These are phyloP conservation scores for Drosophila kanekoi DNA, from an alignment of 2,888 invertebrate species.

Conservation along the genomic window DNA sequence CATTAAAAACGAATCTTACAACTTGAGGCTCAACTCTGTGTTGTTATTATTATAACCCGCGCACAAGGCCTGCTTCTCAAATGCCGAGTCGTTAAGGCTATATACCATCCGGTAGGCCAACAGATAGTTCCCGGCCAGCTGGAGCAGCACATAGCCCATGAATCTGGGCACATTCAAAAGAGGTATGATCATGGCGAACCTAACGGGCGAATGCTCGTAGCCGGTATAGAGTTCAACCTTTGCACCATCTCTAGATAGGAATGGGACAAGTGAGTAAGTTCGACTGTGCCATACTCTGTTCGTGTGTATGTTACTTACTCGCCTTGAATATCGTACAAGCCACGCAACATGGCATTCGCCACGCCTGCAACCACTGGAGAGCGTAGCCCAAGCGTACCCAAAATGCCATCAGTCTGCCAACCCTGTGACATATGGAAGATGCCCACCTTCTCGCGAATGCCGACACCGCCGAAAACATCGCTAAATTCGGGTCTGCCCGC, in stretches of 20 bases:
- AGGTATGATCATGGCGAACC: slow-evolving; percentile 47
- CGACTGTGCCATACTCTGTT: too few relatives aligned
- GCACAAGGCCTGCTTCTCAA: slow-evolving; percentile 48
- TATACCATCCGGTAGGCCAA: slow-evolving; percentile 47
- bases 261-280: neutral
- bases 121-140: slow-evolving; percentile 27
- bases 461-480: slow-evolving; percentile 48
- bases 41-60: slow-evolving; percentile 30
- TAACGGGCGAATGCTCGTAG: slow-evolving; percentile 34
- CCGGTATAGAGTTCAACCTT: slow-evolving; percentile 23
- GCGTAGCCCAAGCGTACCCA: slow-evolving; percentile 13
- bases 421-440: slow-evolving; percentile 21
- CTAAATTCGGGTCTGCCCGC: neutral
- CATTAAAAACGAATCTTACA: slow-evolving; percentile 30
- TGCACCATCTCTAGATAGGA: neutral
- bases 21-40: slow-evolving; percentile 51
- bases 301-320: neutral
- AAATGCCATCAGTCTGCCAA: slow-evolving; percentile 26
- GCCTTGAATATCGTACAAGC: neutral
- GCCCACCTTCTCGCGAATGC: slow-evolving; percentile 18
- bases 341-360: slow-evolving; percentile 8
- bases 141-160: slow-evolving; percentile 31
- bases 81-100: slow-evolving; percentile 15
- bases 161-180: slow-evolving; percentile 29
- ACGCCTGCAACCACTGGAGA: neutral